Base-by-base conservation (phyloP, 2,113 vertebrate species). In the Antechinus stuartii region DNA sequence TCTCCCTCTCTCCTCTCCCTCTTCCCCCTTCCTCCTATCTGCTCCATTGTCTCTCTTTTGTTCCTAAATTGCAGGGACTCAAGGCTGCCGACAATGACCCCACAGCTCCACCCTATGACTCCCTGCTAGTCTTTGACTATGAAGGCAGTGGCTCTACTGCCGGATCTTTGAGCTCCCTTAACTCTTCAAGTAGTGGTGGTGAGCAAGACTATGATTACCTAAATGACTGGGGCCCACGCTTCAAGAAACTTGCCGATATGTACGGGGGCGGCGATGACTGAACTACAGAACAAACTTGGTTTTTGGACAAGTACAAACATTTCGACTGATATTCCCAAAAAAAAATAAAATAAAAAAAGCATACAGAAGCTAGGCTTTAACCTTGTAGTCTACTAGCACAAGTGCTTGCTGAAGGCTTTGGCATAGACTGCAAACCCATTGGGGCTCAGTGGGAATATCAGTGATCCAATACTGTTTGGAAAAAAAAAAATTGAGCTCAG, bases 131-230 rank as follows among this genome's bases (percentile, higher is more conserved):
- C 97, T 99, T 99, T 94, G 99, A 99, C 98, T 99, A 99, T 12
- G 99, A 99, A 98, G 99, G 99, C 98, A 99, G 99, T 0, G 99
- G 99, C 96, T 99, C 99, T 97, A 99, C 99, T 0, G 99, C 99
- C 3, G 99, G 99, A 92, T 99, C 99, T 92, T 98, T 99, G 98
- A 99, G 99, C 98, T 99, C 99, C 91, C 99, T 99, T 96, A 99
- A 99, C 98, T 99, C 99, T 90, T 99, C 99, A 93, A 99, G 99
- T 99, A 99, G 99, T 96, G 99, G 99, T 84, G 99, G 99, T 1
- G 99, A 99, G 98, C 99, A 99, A 98, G 99, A 99, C 99, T 99
- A 99, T 98, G 99, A 99, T 98, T 99, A 99, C 99, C 99, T 99
- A 99, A 99, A 99, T 97, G 99, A 99, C 98, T 99, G 99, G 99